Evolutionary conservation across 92 coral and sea anemone genomes (phyloP).

Genomic region (Phenganax marumi): DNA sequence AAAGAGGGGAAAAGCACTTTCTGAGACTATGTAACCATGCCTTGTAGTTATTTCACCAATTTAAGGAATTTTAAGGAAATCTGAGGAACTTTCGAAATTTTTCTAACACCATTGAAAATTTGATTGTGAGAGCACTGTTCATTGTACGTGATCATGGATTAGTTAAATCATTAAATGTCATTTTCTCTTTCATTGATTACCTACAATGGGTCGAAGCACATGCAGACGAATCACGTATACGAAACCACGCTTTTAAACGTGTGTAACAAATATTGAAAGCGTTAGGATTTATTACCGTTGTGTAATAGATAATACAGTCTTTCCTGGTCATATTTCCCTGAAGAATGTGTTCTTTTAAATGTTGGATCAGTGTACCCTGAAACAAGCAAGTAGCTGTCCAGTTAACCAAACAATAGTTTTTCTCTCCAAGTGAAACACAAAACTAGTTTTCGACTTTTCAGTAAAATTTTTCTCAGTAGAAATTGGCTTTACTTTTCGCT

Average conservation of each 20-base stretch:
- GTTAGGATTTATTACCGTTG: slow-evolving; percentile 62
- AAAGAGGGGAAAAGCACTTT: too few relatives aligned
- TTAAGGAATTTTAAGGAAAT: too few relatives aligned
- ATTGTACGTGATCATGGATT: too few relatives aligned
- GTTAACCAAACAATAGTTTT: neutral
- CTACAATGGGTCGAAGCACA: too few relatives aligned
- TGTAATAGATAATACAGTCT: slow-evolving; percentile 81
- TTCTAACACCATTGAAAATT: too few relatives aligned
- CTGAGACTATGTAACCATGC: too few relatives aligned
- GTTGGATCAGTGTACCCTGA: slow-evolving; percentile 93
- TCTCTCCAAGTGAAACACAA: neutral
- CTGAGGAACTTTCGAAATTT: too few relatives aligned
- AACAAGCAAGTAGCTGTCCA: neutral
- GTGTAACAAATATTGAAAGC: neutral
- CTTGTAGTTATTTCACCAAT: too few relatives aligned
- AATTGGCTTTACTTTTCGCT: neutral
- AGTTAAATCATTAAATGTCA: too few relatives aligned
- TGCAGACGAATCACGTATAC: too few relatives aligned
- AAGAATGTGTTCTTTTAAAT: slow-evolving; percentile 84
- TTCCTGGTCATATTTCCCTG: slow-evolving; percentile 89
- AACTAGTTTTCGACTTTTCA: neutral
- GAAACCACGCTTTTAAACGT: neutral
- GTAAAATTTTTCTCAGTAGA: neutral
- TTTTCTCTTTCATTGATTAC: too few relatives aligned
- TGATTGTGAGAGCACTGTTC: too few relatives aligned